Percentiles rank a stretch among this genome's conserved stretches.
phyloP scores from a whole-genome alignment of 2,113 vertebrate species.

The Antigone vipio region DNA sequence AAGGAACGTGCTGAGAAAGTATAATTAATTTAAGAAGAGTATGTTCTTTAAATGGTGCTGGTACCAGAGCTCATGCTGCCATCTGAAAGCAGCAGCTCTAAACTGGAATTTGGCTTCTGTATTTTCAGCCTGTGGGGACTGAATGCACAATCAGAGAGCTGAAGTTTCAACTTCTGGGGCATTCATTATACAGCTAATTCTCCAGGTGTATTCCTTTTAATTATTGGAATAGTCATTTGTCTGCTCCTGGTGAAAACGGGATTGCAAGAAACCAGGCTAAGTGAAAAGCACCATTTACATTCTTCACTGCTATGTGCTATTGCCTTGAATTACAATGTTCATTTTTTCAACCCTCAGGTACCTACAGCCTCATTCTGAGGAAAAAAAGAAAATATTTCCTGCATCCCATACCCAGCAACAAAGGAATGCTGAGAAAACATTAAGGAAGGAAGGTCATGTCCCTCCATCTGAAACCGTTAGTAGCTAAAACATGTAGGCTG shows the following conservation, averaged over 20 bases:
- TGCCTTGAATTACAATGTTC: slow-evolving; percentile 11
- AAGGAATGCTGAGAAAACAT: not conserved
- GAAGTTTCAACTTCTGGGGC: slow-evolving; percentile 26
- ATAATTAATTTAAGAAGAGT: not conserved
- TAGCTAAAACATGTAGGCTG: not conserved
- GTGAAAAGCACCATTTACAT: not conserved
- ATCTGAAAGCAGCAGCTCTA: not conserved
- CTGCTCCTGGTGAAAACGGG: not conserved
- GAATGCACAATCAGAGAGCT: not conserved
- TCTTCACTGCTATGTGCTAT: not conserved
- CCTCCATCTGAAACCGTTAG: not conserved
- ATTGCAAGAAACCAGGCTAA: slow-evolving; percentile 6
- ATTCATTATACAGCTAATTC: slow-evolving; percentile 26
- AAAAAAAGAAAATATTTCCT: not conserved
- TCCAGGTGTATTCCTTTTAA: slow-evolving; percentile 45
- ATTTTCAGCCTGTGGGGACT: not conserved
- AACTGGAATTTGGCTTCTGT: not conserved
- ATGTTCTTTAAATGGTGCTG: not conserved
- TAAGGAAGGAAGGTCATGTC: not conserved
- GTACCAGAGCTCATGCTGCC: not conserved
- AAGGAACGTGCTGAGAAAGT: not conserved
- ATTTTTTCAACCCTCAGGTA: slow-evolving; percentile 6
- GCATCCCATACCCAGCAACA: not conserved
- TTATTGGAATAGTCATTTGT: slow-evolving; percentile 35
- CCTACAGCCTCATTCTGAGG: not conserved